Percentiles rank a stretch among this genome's conserved stretches.
phyloP scores from a whole-genome alignment of 2,113 vertebrate genomes.

The Oplegnathus fasciatus region DNA sequence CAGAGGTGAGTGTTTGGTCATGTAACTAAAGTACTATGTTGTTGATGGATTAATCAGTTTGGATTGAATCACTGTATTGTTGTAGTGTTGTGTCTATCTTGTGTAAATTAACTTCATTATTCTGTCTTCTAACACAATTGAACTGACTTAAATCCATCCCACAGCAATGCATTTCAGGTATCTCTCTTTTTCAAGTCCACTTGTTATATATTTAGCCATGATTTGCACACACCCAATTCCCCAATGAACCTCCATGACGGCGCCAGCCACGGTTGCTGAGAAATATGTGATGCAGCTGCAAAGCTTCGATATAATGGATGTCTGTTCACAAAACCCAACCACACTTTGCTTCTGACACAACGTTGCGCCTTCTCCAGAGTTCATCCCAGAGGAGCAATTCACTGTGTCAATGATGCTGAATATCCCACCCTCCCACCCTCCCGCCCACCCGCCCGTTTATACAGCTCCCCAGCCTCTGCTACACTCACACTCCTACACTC shows the following conservation, averaged over 20 bases:
- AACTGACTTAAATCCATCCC: not conserved
- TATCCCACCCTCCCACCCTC: conserved; percentile 42
- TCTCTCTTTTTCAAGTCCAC: conserved; percentile 20
- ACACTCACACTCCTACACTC: conserved; percentile 33
- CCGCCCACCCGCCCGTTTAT: conserved; percentile 27
- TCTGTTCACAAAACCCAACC: conserved; percentile 77
- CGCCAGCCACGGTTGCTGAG: conserved; percentile 21
- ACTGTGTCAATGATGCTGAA: conserved; percentile 69
- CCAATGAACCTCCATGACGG: conserved; percentile 23
- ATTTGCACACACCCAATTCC: conserved; percentile 40
- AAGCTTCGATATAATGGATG: conserved; percentile 66
- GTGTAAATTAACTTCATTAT: not conserved
- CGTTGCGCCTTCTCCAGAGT: conserved; percentile 75
- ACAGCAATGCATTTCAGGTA: conserved; percentile 10
- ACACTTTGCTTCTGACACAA: conserved; percentile 79
- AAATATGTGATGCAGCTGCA: conserved; percentile 71
- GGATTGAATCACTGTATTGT: no score
- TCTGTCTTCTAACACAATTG: conserved; percentile 13
- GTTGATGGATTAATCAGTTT: not conserved
- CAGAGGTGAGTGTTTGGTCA: not conserved
- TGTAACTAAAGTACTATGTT: not conserved
- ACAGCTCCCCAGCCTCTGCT: conserved; percentile 45
- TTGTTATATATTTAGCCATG: conserved; percentile 32
- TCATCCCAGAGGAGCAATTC: conserved; percentile 76
- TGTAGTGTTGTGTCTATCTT: not conserved